Evolutionary conservation across 2,797 vertebrate species (phyloP), one percentile per base, ranked within the genome.

Genomic region (Dryobates pubescens): DNA sequence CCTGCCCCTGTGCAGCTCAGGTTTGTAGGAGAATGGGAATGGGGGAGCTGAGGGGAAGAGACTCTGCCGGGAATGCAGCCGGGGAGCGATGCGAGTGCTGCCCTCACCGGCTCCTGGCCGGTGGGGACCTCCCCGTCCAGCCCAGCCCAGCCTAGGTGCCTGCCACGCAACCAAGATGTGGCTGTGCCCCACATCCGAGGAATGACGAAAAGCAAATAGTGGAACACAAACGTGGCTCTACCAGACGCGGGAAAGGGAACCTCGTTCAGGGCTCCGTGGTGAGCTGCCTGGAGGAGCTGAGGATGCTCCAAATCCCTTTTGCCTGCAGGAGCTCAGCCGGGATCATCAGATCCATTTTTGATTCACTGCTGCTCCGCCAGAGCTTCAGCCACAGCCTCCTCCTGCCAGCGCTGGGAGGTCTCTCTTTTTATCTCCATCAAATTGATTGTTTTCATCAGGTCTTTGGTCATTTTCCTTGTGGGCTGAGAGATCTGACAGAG

Each of bases 81-180:
- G 0, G 29, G 7, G 29, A 74, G 47, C 0, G 1, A 56, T 1
- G 13, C 0, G 6, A 51, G 54, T 1, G 18, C 17, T 67, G 73
- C 7, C n/a, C 53, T 53, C 23, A 5, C 12, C 3, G 0, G 24
- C 17, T 47, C 59, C 36, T 12, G 49, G 27, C 73, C 4, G 0
- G 16, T 0, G 5, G 61, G 61, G n/a, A 32, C 24, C 15, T 64
- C 76, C 49, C 43, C n/a, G 27, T 3, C 45, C 58, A 47, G 47
- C 47, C 47, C 41, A 8, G 2, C 32, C 61, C 86, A 51, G 36
- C 51, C 62, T 17, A 10, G 1, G 54, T 20, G 75, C 53, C 58
- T 74, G 79, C 86, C 68, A 22, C 69, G 79, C 88, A 17, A 32
- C 64, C 0, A 3, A 67, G 82, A 75, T 1, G 27, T 11, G 47